Base-by-base conservation (phyloP, 2,888 invertebrate species). In the Cephus pulcher region DNA sequence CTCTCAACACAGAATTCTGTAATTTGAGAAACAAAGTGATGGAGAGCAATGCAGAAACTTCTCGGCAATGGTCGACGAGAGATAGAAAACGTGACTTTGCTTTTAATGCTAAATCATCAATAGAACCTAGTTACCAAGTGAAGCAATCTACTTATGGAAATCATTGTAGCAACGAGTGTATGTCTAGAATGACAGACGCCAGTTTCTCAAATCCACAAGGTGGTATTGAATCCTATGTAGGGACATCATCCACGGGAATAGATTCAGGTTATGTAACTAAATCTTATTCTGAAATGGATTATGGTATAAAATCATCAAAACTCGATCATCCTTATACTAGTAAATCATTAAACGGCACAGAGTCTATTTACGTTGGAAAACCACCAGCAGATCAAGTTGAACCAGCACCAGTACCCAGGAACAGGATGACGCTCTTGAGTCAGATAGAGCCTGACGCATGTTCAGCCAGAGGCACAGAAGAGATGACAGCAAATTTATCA, bases 401-500 rank as follows among this genome's bases (percentile, higher is more conserved):
- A 34, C 69, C 86, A n/a, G 82, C 84, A 4, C 68, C 82, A 0
- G 80, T 88, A 1, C 88, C 89, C 0, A 85, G 82, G n/a, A 86
- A 86, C 33, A 89, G 85, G 35, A 85, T 90, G 83, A 90, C 89
- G 0, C 75, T 90, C 33, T 78, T 90, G 9, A 89, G 89, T 80
- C 89, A 90, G 75, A 89, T 90, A 23, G 90, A 90, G 32, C 88
- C 89, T 1, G 84, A 82, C 23, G 76, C 77, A 12, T 77, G 81
- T 0, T n/a, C 79, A 30, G 76, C 73, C 3, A 82, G 84, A 12
- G 83, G 84, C 34, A 79, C 84, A 9, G 87, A 88, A 75, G 82
- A 83, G 68, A 90, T 90, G 86, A 86, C 90, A 0, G 89, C 88
- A 0, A 89, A 89, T 81, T 77, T 90, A 0, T 88, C 90, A 0